Percentiles rank a stretch among this genome's conserved stretches.
Evolutionary conservation across 2,113 vertebrate genomes (phyloP).

Genomic region (Numida meleagris): DNA sequence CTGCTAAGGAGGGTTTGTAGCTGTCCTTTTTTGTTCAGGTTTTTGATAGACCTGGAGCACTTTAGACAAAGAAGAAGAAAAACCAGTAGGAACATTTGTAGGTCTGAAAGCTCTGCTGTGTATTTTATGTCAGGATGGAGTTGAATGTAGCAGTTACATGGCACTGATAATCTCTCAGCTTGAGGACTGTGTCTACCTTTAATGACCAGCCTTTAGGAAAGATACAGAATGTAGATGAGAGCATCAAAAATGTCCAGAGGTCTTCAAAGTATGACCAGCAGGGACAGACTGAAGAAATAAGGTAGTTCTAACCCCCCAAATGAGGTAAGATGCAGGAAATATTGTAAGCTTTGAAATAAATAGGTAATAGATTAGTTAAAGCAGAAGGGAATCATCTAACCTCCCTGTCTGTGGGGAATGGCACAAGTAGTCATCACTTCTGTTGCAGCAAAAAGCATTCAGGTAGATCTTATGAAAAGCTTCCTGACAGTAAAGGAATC

Average conservation of each 20-base stretch:
- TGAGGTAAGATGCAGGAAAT: neutral
- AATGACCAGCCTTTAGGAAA: slow-evolving; percentile 26
- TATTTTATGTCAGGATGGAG: neutral
- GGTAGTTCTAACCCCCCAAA: neutral
- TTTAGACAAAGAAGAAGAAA: neutral
- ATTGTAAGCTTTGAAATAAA: neutral
- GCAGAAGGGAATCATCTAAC: neutral
- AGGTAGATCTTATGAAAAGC: neutral
- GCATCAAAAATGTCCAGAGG: neutral
- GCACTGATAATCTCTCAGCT: slow-evolving; percentile 40
- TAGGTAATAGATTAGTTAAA: neutral
- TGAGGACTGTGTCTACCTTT: neutral
- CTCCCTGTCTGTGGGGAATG: neutral
- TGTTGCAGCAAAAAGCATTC: neutral
- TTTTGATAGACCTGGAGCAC: neutral
- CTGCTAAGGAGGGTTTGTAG: neutral
- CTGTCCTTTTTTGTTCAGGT: neutral
- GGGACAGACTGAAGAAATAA: neutral
- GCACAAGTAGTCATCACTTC: neutral
- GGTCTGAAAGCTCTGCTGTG: neutral
- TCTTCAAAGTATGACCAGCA: neutral
- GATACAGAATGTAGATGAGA: neutral
- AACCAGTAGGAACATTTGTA: neutral
- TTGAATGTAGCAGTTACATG: neutral
- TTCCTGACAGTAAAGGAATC: neutral